Conservation (phyloP, 2,888 invertebrate species). For the Gerosis bhagava region DNA sequence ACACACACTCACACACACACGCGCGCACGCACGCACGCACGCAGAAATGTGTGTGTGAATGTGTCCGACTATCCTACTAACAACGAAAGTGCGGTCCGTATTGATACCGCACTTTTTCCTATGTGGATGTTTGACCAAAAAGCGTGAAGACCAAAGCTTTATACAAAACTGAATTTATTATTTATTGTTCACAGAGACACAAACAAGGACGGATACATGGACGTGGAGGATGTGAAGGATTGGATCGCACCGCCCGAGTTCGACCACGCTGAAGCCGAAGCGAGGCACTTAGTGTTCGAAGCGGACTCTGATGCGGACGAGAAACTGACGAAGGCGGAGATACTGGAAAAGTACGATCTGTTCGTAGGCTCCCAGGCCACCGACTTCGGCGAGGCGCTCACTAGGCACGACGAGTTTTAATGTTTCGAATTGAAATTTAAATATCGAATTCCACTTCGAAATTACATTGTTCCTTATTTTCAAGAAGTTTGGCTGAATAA, state of each 20-base stretch:
- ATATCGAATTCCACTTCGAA: too few relatives aligned
- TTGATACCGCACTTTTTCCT: too few relatives aligned
- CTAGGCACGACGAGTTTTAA: slow-evolving; percentile 97
- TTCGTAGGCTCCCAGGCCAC: slow-evolving; percentile 99
- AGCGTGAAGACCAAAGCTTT: too few relatives aligned
- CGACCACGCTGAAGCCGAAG: slow-evolving; percentile 98
- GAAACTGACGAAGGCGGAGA: slow-evolving; percentile 93
- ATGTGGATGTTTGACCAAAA: too few relatives aligned
- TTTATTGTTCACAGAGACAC: slow-evolving; percentile 85
- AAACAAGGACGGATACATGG: slow-evolving; percentile 95
- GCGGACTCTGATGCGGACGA: slow-evolving; percentile 96
- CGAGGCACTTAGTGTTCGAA: slow-evolving; percentile 96
- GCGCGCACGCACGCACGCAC: too few relatives aligned
- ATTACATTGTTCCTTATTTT: too few relatives aligned
- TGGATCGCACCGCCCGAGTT: slow-evolving; percentile 98
- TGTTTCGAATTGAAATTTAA: neutral
- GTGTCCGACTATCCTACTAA: too few relatives aligned
- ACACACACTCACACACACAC: too few relatives aligned
- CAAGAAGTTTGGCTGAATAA: too few relatives aligned
- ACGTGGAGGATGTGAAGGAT: slow-evolving; percentile 92
- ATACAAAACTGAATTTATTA: too few relatives aligned
- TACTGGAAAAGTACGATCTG: slow-evolving; percentile 96
- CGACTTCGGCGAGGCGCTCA: slow-evolving; percentile 98
- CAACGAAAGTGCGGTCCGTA: too few relatives aligned
- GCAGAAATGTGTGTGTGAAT: too few relatives aligned